These are phyloP conservation scores for Epizoanthus rinbou DNA, from an alignment of 92 coral and sea anemone species.

Conservation along the genomic window DNA sequence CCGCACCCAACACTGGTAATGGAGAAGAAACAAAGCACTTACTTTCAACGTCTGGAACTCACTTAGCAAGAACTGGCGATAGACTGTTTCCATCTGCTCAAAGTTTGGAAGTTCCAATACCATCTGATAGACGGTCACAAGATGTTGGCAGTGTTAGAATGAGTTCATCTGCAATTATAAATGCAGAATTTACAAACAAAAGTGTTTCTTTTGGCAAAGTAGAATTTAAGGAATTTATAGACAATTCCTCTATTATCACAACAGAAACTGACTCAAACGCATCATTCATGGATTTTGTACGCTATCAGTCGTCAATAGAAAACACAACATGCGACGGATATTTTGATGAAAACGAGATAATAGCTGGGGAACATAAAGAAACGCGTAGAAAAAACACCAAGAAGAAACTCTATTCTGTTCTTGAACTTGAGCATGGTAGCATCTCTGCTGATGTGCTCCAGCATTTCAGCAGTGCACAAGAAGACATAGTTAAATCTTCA, in stretches of 20 bases:
- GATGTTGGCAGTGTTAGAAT: too few relatives aligned
- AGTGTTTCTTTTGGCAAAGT: slow-evolving; percentile 5
- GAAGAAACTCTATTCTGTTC: neutral
- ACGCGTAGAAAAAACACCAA: neutral
- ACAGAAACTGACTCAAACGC: neutral
- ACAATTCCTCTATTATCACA: neutral
- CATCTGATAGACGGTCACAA: too few relatives aligned
- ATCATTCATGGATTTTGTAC: neutral
- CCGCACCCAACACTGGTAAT: neutral
- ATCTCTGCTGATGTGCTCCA: neutral
- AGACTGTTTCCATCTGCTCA: too few relatives aligned
- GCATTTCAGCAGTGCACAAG: neutral
- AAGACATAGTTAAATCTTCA: neutral
- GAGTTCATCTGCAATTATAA: neutral
- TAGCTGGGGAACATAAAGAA: neutral
- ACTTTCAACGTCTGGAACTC: too few relatives aligned
- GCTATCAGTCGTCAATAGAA: neutral
- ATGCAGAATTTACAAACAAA: neutral
- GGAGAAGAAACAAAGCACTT: neutral
- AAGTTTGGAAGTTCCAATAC: too few relatives aligned
- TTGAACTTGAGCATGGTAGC: neutral
- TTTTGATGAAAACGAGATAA: neutral
- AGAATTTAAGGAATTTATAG: neutral
- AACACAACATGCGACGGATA: neutral
- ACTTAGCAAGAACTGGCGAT: too few relatives aligned